Conservation (phyloP, 2,888 invertebrate genomes). For the Trachelus iudaicus region DNA sequence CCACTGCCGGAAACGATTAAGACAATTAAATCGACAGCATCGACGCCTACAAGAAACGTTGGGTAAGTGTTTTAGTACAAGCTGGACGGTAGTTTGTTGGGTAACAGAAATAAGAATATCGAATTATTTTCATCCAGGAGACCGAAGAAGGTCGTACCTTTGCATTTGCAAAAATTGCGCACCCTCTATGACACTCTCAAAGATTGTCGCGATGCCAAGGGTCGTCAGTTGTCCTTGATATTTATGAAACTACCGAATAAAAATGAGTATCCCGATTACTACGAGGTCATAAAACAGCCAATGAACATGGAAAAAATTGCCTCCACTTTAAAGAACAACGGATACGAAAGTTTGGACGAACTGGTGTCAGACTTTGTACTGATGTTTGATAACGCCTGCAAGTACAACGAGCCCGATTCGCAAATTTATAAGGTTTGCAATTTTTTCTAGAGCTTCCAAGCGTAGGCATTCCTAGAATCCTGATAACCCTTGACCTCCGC, state of each 20-base stretch:
- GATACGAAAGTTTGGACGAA: conserved; percentile 86
- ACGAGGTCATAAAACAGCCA: conserved; percentile 95
- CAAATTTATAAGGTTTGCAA: conserved; percentile 87
- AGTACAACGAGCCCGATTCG: conserved; percentile 97
- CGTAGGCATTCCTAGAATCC: neutral
- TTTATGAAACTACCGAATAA: conserved; percentile 96
- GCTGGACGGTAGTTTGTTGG: conserved; percentile 12
- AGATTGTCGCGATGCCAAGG: conserved; percentile 87
- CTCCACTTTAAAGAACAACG: conserved; percentile 81
- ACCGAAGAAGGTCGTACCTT: conserved; percentile 59
- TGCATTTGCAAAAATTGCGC: conserved; percentile 79
- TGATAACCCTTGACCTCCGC: conserved; percentile 9
- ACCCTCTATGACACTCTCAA: conserved; percentile 89
- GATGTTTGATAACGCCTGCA: conserved; percentile 97
- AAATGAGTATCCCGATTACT: conserved; percentile 95
- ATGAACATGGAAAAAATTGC: conserved; percentile 96
- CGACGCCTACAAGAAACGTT: conserved; percentile 59
- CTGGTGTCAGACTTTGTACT: conserved; percentile 88
- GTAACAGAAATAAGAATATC: neutral
- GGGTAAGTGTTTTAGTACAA: conserved; percentile 57
- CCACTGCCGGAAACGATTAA: conserved; percentile 67
- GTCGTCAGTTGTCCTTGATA: conserved; percentile 91
- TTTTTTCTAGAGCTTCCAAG: neutral
- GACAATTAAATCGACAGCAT: conserved; percentile 51
- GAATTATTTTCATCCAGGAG: conserved; percentile 40